Conservation (phyloP, 2,797 vertebrate species). For the Darevskia nairensis region DNA sequence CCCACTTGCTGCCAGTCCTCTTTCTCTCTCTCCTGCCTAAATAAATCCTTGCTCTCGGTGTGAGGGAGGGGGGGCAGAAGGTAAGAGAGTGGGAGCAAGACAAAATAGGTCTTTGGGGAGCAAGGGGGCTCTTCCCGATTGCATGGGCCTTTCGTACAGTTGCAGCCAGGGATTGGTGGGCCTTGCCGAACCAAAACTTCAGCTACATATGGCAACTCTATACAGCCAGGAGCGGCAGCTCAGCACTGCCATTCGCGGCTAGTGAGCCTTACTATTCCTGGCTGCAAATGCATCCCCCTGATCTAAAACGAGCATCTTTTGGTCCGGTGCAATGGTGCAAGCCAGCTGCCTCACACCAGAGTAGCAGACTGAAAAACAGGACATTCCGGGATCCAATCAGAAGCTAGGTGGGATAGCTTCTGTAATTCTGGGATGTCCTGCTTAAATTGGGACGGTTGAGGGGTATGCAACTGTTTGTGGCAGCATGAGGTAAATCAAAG, state of each 20-base stretch:
- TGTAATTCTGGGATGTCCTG: no score
- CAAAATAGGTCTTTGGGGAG: background rate
- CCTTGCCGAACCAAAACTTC: background rate
- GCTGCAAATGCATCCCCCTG: background rate
- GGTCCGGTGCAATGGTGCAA: no score
- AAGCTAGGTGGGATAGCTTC: no score
- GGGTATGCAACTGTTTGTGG: background rate
- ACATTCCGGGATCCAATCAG: no score
- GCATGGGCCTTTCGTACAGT: background rate
- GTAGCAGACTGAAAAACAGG: no score
- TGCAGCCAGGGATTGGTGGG: background rate
- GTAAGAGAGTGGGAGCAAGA: background rate
- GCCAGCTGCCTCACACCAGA: no score
- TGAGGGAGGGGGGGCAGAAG: background rate
- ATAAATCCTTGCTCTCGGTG: background rate
- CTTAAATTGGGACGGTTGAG: no score
- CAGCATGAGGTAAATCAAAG: background rate
- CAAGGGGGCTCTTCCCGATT: background rate
- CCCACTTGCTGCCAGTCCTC: background rate
- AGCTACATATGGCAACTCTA: background rate
- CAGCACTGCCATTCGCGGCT: background rate
- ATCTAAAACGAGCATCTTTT: no score
- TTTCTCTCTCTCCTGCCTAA: background rate
- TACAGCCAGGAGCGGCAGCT: background rate
- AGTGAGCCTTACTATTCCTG: background rate